Conservation (phyloP, 2,797 vertebrate species). For the Halcyon badia region DNA sequence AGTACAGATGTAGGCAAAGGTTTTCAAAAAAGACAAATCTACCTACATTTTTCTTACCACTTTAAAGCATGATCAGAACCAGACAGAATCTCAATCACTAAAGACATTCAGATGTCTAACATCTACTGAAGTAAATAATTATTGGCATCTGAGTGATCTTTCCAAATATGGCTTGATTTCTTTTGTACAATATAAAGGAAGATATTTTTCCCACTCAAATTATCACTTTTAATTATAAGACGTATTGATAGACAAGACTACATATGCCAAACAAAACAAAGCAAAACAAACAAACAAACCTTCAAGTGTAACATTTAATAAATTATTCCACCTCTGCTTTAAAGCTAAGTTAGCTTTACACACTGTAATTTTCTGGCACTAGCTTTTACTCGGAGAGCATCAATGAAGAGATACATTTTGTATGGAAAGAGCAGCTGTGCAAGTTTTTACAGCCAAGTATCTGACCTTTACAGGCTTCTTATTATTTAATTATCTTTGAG, state of each 20-base stretch:
- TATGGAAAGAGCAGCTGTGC: background rate
- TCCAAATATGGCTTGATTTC: background rate
- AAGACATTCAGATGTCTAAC: background rate
- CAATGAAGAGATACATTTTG: background rate
- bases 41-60: background rate
- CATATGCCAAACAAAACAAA: background rate
- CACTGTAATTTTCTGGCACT: background rate
- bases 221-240: background rate
- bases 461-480: conserved; percentile 52
- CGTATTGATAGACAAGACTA: background rate
- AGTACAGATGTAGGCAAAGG: background rate
- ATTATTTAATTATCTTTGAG: conserved; percentile 57
- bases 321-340: background rate
- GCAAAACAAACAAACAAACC: background rate
- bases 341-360: background rate
- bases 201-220: background rate
- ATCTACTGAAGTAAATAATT: background rate
- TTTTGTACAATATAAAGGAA: background rate
- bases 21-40: background rate
- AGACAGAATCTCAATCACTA: background rate
- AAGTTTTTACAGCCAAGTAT: conserved; percentile 32
- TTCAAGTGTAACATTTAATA: background rate
- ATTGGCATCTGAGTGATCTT: background rate
- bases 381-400: background rate
- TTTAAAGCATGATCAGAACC: background rate